These are phyloP conservation scores for Tiliacea citrago DNA, from an alignment of 2,888 invertebrate genomes.

Conservation along the genomic window DNA sequence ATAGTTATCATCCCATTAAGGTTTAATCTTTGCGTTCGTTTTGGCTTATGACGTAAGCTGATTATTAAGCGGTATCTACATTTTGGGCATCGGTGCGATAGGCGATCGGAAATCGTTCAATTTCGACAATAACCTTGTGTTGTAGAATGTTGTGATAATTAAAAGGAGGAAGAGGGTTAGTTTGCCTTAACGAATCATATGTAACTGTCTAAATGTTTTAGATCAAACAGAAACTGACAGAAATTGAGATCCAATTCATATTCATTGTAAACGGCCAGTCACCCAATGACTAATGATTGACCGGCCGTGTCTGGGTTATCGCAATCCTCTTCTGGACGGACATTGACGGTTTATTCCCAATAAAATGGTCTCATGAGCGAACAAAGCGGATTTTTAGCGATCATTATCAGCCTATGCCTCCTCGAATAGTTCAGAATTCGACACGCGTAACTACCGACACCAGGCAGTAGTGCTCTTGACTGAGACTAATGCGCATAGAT, in stretches of 20 bases:
- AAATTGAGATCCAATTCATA: not conserved
- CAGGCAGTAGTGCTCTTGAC: too few relatives aligned
- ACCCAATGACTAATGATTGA: not conserved
- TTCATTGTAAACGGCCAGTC: not conserved
- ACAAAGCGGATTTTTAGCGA: too few relatives aligned
- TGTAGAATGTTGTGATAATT: conserved; percentile 33
- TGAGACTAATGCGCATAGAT: not conserved
- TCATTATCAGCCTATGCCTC: not conserved
- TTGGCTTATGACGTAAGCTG: conserved; percentile 56
- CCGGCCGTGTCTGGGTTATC: not conserved
- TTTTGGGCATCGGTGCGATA: conserved; percentile 31
- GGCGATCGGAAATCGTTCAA: conserved; percentile 44
- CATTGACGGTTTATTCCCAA: too few relatives aligned
- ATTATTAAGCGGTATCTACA: conserved; percentile 47
- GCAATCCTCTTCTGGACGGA: not conserved
- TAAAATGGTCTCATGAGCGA: too few relatives aligned
- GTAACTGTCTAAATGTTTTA: not conserved
- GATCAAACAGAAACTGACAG: not conserved
- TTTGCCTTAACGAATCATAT: not conserved
- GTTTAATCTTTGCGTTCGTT: conserved; percentile 59
- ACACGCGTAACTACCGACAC: not conserved
- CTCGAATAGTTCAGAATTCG: not conserved
- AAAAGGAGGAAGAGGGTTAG: not conserved
- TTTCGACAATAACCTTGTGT: conserved; percentile 13
- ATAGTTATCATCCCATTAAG: conserved; percentile 68